Conservation (phyloP, 2,113 vertebrate genomes). For the Glaucidium brasilianum region DNA sequence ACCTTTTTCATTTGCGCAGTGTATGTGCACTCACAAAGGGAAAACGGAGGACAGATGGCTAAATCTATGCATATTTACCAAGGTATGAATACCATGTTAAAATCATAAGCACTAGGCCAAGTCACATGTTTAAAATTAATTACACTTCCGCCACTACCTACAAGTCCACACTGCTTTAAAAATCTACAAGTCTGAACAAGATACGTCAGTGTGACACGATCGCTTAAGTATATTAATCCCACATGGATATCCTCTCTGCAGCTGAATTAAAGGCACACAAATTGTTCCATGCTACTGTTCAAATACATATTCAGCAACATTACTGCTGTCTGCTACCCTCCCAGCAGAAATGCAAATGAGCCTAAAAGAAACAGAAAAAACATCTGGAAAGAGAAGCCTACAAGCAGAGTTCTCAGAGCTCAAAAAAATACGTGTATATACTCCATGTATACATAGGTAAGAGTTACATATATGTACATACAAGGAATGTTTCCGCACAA, state of each 20-base stretch:
- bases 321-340: neutral
- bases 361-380: neutral
- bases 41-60: slow-evolving; percentile 32
- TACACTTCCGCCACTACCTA: slow-evolving; percentile 19
- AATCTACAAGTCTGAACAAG: slow-evolving; percentile 53
- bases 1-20: neutral
- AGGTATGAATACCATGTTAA: neutral
- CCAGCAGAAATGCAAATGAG: neutral
- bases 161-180: slow-evolving; percentile 41
- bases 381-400: neutral
- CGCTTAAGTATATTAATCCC: slow-evolving; percentile 24
- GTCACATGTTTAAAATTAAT: slow-evolving; percentile 44
- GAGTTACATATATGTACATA: accelerated
- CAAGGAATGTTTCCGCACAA: neutral
- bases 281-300: neutral
- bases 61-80: neutral
- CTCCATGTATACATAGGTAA: accelerated
- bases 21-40: neutral
- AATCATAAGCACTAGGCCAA: neutral
- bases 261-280: slow-evolving; percentile 10
- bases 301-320: neutral
- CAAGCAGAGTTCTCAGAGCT: neutral
- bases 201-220: slow-evolving; percentile 9
- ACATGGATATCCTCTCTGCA: slow-evolving; percentile 2
- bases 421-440: accelerated